These are phyloP conservation scores for Drosophila kokeensis DNA, from an alignment of 2,888 invertebrate species.

Conservation along the genomic window DNA sequence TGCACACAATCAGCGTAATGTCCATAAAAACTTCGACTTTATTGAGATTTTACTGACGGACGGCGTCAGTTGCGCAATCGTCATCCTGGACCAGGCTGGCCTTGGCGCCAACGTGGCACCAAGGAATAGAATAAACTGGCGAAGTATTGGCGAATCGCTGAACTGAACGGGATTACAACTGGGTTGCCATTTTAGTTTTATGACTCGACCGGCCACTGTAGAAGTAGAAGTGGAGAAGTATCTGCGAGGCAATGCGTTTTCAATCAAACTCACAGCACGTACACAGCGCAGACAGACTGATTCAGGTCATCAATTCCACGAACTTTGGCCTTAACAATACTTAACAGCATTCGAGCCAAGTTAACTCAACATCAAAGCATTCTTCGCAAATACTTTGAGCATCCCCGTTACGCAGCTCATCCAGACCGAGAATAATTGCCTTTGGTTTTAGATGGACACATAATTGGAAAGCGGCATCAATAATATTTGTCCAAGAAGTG, in stretches of 20 bases:
- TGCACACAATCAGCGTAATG: conserved; percentile 34
- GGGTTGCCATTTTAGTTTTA: conserved; percentile 59
- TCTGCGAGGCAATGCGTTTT: conserved; percentile 46
- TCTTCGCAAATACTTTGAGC: conserved; percentile 26
- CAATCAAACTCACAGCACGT: conserved; percentile 73
- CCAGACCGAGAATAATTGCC: conserved; percentile 16
- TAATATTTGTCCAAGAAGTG: conserved; percentile 8
- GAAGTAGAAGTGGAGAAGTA: background rate
- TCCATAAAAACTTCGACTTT: conserved; percentile 60
- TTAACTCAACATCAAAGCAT: conserved; percentile 34
- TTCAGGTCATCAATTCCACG: conserved; percentile 35
- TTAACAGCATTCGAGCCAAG: conserved; percentile 41
- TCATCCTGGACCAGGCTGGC: conserved; percentile 13
- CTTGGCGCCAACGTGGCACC: conserved; percentile 39
- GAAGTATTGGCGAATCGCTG: background rate
- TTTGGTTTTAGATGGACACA: conserved; percentile 40
- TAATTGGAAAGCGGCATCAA: conserved; percentile 37
- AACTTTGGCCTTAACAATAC: conserved; percentile 63
- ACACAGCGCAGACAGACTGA: conserved; percentile 32
- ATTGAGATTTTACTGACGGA: conserved; percentile 55
- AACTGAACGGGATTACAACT: conserved; percentile 12
- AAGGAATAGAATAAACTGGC: conserved; percentile 13
- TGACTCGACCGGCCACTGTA: conserved; percentile 26
- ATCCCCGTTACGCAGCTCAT: conserved; percentile 16
- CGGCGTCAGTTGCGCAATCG: conserved; percentile 50